phyloP scores from a whole-genome alignment of 2,797 vertebrate genomes.

The Austrolebias charrua region DNA sequence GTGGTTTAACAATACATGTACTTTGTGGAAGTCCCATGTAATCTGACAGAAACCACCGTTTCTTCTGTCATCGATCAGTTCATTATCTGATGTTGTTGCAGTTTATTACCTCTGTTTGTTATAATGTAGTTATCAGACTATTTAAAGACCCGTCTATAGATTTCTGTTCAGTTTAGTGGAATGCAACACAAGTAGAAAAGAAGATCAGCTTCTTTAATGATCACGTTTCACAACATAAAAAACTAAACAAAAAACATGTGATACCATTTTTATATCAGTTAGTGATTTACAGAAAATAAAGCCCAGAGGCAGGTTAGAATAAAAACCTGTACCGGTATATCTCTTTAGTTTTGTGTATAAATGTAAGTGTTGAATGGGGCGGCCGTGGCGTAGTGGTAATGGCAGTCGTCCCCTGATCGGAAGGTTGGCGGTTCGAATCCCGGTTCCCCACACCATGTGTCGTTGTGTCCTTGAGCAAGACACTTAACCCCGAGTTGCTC shows the following conservation, averaged over 20 bases:
- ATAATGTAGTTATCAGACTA: slow-evolving; percentile 6
- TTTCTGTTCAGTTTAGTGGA: background rate
- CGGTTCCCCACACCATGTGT: too few species aligned
- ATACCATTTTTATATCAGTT: too few species aligned
- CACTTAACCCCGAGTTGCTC: too few species aligned
- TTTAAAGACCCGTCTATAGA: background rate
- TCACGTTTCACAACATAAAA: background rate
- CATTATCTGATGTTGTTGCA: background rate
- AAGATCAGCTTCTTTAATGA: too few species aligned
- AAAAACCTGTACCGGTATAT: background rate
- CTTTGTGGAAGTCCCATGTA: background rate
- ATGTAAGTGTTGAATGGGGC: background rate
- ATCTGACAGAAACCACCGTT: background rate
- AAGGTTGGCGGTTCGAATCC: too few species aligned
- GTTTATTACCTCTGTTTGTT: slow-evolving; percentile 7
- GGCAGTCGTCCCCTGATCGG: too few species aligned
- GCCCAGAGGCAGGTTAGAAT: too few species aligned
- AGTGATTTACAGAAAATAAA: background rate
- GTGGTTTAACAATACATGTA: too few species aligned
- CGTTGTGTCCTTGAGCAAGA: too few species aligned
- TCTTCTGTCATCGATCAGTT: background rate
- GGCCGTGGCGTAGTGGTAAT: too few species aligned
- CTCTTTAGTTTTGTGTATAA: background rate
- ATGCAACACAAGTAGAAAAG: background rate
- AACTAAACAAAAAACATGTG: too few species aligned